Evolutionary conservation across 2,888 invertebrate genomes (phyloP), one percentile per base, ranked within the genome.

Genomic region (Subacronicta megacephala): DNA sequence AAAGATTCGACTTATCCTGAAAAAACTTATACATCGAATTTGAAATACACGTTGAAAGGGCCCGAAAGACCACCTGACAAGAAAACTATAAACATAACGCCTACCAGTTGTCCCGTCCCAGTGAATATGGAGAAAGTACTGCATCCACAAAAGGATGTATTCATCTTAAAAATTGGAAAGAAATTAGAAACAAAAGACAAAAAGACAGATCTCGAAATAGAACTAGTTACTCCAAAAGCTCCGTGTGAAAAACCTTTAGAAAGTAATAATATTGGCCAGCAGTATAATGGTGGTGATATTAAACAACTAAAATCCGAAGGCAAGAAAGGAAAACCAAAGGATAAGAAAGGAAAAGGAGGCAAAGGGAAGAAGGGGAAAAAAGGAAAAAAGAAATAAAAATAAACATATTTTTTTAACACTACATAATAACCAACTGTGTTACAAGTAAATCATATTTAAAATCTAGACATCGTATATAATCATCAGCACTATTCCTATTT

Each of bases 161-260:
- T 94, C 52, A 91, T 94, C 69, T 78, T 94, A 6, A 94, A 93
- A 82, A 93, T 94, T 56, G 93, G 93, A 20, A 94, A 94, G 60
- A 93, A 93, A 70, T 73, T 93, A 16, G 93, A 94, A 76, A 90
- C 90, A 0, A 87, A 88, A 71, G 92, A 94, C 51, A 93, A 91
- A 71, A 94, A 90, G 68, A 93, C 93, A 17, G 93, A 93, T 62
- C 83, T 94, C 9, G 93, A 93, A 83, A 94, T 94, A 68, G 93
- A 94, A 81, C 77, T 94, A 0, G 82, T 92, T 1, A 93, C 93
- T 1, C 93, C 93, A 10, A 93, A 93, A 79, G 82, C 78, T 9
- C 89, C 88, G 1, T 52, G 59, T n/a, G 77, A 76, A 5, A 83
- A 78, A 50, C 61, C 71, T 2, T 41, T 60, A 5, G 83, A 81